Percentiles rank a stretch among this genome's conserved stretches.
phyloP scores from a whole-genome alignment of 1,140 invertebrate genomes.

The Gonioctena quinquepunctata region DNA sequence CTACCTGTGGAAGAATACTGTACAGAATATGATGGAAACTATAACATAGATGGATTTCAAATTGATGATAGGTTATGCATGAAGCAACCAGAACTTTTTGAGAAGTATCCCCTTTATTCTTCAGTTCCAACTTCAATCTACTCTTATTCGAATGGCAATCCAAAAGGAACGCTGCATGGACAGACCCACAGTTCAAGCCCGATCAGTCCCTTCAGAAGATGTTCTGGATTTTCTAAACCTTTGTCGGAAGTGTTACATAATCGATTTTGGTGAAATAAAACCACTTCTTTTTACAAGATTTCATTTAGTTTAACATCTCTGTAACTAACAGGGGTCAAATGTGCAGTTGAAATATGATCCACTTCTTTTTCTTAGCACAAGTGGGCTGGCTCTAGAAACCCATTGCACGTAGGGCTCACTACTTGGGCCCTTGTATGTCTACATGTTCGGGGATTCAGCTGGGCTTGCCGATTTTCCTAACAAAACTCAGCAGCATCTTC shows the following conservation, averaged over 20 bases:
- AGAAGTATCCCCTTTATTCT: conserved; percentile 11
- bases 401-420: too few relatives aligned
- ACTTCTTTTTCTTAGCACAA: background rate
- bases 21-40: conserved; percentile 17
- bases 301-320: too few relatives aligned
- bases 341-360: too few relatives aligned
- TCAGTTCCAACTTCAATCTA: background rate
- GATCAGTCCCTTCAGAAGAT: background rate
- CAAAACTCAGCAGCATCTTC: too few relatives aligned
- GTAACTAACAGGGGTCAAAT: too few relatives aligned
- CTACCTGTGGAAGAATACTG: conserved; percentile 6
- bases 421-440: too few relatives aligned
- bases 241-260: conserved; percentile 2
- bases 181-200: background rate
- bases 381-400: too few relatives aligned
- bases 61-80: background rate
- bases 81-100: background rate
- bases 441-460: too few relatives aligned
- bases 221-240: background rate
- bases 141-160: background rate
- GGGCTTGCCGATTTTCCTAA: too few relatives aligned
- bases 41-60: conserved; percentile 6
- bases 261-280: background rate
- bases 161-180: background rate
- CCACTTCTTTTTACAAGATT: too few relatives aligned